Base-by-base conservation (phyloP, 37 sponge, comb jelly and placozoan genomes). In the Crambe crambe region DNA sequence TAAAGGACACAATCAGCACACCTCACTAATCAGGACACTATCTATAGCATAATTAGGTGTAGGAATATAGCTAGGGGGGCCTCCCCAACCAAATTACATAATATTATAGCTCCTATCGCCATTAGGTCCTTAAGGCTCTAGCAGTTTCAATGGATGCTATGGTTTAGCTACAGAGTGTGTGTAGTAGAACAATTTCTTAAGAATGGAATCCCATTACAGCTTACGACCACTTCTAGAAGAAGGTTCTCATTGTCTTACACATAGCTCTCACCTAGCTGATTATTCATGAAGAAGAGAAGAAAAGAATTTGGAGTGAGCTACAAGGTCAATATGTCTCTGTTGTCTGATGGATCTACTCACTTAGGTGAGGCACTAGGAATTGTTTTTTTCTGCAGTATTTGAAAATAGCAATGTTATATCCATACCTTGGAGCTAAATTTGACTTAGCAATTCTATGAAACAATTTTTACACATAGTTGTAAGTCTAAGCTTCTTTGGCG, bases 331-430 rank as follows among this genome's bases (percentile, higher is more conserved):
- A 79, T 63, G 80, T 86, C 39, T 86, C 87, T 37, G 75, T 86
- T 1, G 42, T 77, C 51, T 73, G 87, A 86, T 86, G 87, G 80
- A 34, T 69, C 87, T 15, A 63, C 87, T 34, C 41, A 75, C 21
- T 58, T 86, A 12, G 80, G 87, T 34, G 80, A 86, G 56, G 80
- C 80, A 15, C 54, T 79, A 41, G 87, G 69, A 25, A 74, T 86
- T 42, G 69, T 86, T 63, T 34, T 68, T 72, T 32, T 66, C 40
- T 29, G 80, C 79, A 30, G 59, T 69, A 61, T 68, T 25, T 35
- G 54, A 38, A 62, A n/a, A 26, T 74, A 37, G 59, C 70, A 23
- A 72, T 79, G 56, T 72, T 80, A 15, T 31, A 68, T 70, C 9
- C 80, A 80, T 51, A 80, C 71, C 4, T 51, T 80, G 20, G 66